A percentile compares a stretch with the other conserved stretches of the same genome.
Evolutionary conservation across 2,888 invertebrate species (phyloP).

Genomic region (Brenthis ino): DNA sequence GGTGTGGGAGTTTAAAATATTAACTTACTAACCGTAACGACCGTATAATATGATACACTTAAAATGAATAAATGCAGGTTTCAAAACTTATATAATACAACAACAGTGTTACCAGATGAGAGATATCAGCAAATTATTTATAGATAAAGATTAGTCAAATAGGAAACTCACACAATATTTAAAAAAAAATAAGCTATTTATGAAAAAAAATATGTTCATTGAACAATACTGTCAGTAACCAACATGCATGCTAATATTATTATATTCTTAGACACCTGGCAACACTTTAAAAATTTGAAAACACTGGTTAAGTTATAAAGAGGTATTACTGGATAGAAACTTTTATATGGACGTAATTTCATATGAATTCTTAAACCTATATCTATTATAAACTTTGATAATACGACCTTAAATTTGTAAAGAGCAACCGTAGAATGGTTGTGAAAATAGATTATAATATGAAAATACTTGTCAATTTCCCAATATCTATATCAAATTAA

Average conservation of each 20-base stretch:
- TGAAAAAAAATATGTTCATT: background rate
- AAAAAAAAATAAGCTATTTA: background rate
- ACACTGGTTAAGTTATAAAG: conserved; percentile 5
- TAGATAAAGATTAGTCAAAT: conserved; percentile 11
- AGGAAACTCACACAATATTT: background rate
- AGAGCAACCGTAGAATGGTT: conserved; percentile 33
- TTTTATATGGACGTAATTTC: conserved; percentile 30
- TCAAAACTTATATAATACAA: conserved; percentile 18
- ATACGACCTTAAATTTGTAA: conserved; percentile 23
- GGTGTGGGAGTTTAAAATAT: too few relatives aligned
- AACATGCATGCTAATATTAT: too few relatives aligned
- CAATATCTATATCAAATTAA: background rate
- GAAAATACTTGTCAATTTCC: conserved; percentile 39
- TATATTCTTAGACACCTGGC: background rate
- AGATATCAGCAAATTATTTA: background rate
- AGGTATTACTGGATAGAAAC: conserved; percentile 12
- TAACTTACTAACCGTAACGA: too few relatives aligned
- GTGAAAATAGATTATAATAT: conserved; percentile 11
- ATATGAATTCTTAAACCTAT: conserved; percentile 23
- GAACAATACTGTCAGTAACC: too few relatives aligned
- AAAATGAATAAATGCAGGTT: conserved; percentile 17
- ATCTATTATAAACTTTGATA: conserved; percentile 28
- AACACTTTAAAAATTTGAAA: conserved; percentile 17
- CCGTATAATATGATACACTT: background rate
- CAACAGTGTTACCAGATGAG: conserved; percentile 9